Conservation (phyloP, 1,140 invertebrate species). For the Zaprionus inermis region DNA sequence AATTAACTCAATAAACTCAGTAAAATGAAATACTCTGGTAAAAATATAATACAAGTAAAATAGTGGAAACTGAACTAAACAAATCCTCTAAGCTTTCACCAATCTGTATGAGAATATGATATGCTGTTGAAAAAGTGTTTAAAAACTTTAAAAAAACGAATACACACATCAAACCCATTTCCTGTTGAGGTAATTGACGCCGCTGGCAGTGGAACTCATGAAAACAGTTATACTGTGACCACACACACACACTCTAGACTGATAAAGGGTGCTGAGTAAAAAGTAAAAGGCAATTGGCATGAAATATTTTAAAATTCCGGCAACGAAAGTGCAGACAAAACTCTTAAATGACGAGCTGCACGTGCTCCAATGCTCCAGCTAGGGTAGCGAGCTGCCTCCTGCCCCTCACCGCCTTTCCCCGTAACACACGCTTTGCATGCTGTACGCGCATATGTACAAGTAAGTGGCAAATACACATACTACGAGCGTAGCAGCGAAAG, state of each 20-base stretch:
- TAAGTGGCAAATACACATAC: conserved; percentile 39
- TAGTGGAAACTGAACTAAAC: not conserved
- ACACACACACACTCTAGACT: conserved; percentile 12
- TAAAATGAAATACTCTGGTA: too few relatives aligned
- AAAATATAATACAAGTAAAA: not conserved
- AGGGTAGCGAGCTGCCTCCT: conserved; percentile 53
- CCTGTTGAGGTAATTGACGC: conserved; percentile 5
- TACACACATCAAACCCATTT: not conserved
- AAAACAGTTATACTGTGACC: conserved; percentile 36
- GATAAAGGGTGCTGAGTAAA: conserved; percentile 30
- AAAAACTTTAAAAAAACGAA: not conserved
- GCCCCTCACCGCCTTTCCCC: too few relatives aligned
- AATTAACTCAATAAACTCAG: not conserved
- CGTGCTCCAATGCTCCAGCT: conserved; percentile 69
- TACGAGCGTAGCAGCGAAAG: conserved; percentile 14
- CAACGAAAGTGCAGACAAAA: conserved; percentile 82
- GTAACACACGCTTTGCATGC: conserved; percentile 5
- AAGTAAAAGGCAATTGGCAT: conserved; percentile 71
- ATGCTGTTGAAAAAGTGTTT: not conserved
- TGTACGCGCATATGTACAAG: conserved; percentile 22
- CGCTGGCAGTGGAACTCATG: conserved; percentile 6
- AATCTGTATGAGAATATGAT: not conserved
- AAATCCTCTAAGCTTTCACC: not conserved
- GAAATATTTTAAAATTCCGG: conserved; percentile 78
- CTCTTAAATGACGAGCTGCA: conserved; percentile 82